A percentile compares a stretch with the other conserved stretches of the same genome.
These are phyloP conservation scores for Dione juno DNA, from an alignment of 2,888 invertebrate genomes.

Conservation along the genomic window DNA sequence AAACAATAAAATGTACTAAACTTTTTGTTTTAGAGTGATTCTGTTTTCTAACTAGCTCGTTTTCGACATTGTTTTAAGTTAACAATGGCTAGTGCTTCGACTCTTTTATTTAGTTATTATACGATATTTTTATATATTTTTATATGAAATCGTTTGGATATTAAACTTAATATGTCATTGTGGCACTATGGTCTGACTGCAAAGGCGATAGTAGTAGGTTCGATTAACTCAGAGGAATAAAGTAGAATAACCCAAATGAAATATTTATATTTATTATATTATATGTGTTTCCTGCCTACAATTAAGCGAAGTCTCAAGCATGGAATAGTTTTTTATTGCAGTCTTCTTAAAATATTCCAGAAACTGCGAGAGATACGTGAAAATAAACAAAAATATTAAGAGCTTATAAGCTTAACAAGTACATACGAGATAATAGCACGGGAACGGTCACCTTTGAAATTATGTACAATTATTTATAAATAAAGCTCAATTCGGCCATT, in stretches of 20 bases:
- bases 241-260: too few relatives aligned
- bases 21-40: slow-evolving; percentile 36
- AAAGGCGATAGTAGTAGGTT: background rate
- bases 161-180: background rate
- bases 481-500: slow-evolving; percentile 67
- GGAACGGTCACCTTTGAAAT: slow-evolving; percentile 55
- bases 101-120: slow-evolving; percentile 19
- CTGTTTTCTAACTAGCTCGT: slow-evolving; percentile 31
- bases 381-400: background rate
- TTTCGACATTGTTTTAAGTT: slow-evolving; percentile 24
- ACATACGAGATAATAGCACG: slow-evolving; percentile 10
- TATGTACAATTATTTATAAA: slow-evolving; percentile 61
- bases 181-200: background rate
- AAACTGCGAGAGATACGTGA: background rate
- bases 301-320: too few relatives aligned
- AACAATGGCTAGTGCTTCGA: background rate
- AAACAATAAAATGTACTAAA: slow-evolving; percentile 47
- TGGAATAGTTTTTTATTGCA: too few relatives aligned
- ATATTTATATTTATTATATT: too few relatives aligned
- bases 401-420: background rate
- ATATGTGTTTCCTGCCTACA: too few relatives aligned
- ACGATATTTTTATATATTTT: background rate
- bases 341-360: too few relatives aligned
- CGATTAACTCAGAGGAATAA: background rate
- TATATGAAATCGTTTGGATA: background rate